These are phyloP conservation scores for Lampropteryx suffumata DNA, from an alignment of 2,888 invertebrate genomes.

Conservation along the genomic window DNA sequence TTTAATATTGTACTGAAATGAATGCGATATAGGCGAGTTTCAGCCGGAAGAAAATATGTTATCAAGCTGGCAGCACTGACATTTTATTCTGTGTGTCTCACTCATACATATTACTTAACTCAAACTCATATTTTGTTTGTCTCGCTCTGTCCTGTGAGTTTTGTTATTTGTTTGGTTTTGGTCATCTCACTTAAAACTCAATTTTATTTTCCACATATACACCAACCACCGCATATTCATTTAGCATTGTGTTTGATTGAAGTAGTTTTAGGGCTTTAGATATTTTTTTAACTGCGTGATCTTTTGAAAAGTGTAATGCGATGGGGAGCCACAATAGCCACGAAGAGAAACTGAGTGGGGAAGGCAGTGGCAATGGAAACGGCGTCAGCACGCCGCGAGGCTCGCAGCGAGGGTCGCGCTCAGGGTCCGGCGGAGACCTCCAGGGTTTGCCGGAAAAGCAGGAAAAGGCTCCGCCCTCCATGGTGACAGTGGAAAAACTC, in stretches of 20 bases:
- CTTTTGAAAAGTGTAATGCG: constrained; percentile 2
- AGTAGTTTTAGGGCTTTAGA: too few species aligned
- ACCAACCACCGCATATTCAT: too few species aligned
- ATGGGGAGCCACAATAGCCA: constrained; percentile 75
- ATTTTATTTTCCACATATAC: too few species aligned
- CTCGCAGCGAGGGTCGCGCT: constrained; percentile 79
- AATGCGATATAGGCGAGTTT: too few species aligned
- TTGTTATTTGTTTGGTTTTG: too few species aligned
- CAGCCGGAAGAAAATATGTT: too few species aligned
- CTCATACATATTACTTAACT: too few species aligned
- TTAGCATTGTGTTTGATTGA: constrained; percentile 3
- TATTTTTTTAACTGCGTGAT: neutral
- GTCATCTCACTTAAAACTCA: too few species aligned
- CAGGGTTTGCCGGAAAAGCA: constrained; percentile 83
- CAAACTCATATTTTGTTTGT: too few species aligned
- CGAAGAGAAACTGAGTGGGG: constrained; percentile 51
- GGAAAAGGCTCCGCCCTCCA: constrained; percentile 76
- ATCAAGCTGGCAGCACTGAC: too few species aligned
- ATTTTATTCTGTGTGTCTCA: too few species aligned
- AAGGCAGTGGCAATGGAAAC: constrained; percentile 53
- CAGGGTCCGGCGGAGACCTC: constrained; percentile 86
- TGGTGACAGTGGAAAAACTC: constrained; percentile 89
- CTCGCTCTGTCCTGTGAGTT: too few species aligned
- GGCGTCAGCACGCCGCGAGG: constrained; percentile 68
- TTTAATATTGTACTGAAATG: neutral